A percentile compares a stretch with the other conserved stretches of the same genome.
Conservation (phyloP, 2,888 invertebrate species). For the Apoda limacodes region DNA sequence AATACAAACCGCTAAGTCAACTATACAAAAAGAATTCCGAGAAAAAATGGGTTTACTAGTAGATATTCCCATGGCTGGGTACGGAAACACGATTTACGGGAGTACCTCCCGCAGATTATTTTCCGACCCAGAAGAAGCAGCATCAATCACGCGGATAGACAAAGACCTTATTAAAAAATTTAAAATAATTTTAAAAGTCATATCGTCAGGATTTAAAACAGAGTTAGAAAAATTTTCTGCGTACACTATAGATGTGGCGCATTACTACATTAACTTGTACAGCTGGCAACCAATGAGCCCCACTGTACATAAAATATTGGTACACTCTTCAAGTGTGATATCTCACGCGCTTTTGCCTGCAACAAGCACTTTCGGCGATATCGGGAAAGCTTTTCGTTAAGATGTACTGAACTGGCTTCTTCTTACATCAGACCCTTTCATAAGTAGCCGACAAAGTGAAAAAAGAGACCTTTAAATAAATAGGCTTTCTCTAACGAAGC, state of each 20-base stretch:
- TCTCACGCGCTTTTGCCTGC: constrained; percentile 1
- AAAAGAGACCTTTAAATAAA: constrained; percentile 1
- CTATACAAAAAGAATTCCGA: constrained; percentile 6
- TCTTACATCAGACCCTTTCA: constrained; percentile 6
- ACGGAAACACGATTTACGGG: constrained; percentile 9
- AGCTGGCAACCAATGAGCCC: constrained; percentile 3
- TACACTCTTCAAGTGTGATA: constrained; percentile 1
- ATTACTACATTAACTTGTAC: constrained; percentile 2
- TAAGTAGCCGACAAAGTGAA: constrained; percentile 4
- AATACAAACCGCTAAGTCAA: background rate
- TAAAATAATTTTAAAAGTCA: constrained; percentile 2
- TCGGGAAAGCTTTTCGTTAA: constrained; percentile 5
- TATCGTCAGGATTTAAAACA: constrained; percentile 2
- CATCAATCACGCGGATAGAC: constrained; percentile 1
- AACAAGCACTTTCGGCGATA: constrained; percentile 7
- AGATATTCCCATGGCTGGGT: constrained; percentile 9
- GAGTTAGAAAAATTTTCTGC: constrained; percentile 1
- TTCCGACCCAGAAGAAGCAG: constrained; percentile 5
- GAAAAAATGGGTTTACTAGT: constrained; percentile 7
- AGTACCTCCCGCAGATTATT: constrained; percentile 9
- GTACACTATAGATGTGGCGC: constrained; percentile 3
- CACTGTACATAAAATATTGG: constrained; percentile 2
- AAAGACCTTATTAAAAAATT: no score
- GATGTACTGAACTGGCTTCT: constrained; percentile 6
- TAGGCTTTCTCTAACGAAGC: constrained; percentile 3